phyloP scores from a whole-genome alignment of 1,140 invertebrate species.

The Drosophila micromelanica region DNA sequence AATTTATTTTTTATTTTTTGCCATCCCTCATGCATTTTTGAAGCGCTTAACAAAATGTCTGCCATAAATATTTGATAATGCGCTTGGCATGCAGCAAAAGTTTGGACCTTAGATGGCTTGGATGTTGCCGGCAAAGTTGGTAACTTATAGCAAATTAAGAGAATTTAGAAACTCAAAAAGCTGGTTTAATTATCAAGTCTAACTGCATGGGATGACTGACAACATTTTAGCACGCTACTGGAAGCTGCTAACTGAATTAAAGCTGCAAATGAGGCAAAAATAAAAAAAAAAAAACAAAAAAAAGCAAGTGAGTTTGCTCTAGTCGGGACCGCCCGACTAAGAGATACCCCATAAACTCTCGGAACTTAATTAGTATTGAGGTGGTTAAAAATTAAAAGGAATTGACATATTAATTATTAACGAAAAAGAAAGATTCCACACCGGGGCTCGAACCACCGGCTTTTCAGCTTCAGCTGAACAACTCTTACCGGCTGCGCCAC shows the following conservation, averaged over 20 bases:
- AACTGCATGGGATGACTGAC: conserved; percentile 4
- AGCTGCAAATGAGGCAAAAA: background rate
- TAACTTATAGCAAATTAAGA: conserved; percentile 36
- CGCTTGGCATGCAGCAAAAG: conserved; percentile 32
- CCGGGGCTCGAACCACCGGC: no score
- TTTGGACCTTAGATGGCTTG: conserved; percentile 34
- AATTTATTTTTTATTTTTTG: conserved; percentile 1
- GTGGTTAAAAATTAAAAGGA: no score
- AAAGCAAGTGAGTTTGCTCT: no score
- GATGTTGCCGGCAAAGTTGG: conserved; percentile 19
- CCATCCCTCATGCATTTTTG: conserved; percentile 48
- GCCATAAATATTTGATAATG: conserved; percentile 57
- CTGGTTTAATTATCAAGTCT: conserved; percentile 28
- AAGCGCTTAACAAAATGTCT: conserved; percentile 43
- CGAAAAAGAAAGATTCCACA: no score
- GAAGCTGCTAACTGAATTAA: background rate
- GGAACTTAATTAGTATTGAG: no score
- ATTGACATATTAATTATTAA: no score
- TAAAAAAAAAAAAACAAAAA: no score
- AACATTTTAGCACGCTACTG: background rate
- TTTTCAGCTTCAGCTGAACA: no score
- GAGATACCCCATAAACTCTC: background rate
- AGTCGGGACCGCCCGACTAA: no score
- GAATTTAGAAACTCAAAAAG: conserved; percentile 22
- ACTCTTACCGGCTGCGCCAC: no score